These are phyloP conservation scores for Pristionchus exspectatus DNA, from an alignment of 2,888 invertebrate species.

Conservation along the genomic window DNA sequence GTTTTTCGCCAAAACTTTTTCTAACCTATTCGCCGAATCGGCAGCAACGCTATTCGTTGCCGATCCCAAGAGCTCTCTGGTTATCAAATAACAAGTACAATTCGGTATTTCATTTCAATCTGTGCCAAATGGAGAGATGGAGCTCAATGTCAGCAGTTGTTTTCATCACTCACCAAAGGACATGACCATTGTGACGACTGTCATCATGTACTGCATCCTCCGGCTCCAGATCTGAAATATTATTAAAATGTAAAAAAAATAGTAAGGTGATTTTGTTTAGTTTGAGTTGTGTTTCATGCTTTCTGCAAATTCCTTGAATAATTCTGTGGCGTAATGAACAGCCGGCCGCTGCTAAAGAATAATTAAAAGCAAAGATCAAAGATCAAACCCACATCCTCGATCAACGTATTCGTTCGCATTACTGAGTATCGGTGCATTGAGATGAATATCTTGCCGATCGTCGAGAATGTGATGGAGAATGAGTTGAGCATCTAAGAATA, in stretches of 20 bases:
- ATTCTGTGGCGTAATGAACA: no score
- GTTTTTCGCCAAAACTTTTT: no score
- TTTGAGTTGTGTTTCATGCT: no score
- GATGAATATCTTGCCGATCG: background rate
- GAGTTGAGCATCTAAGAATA: background rate
- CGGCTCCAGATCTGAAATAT: background rate
- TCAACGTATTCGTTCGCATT: background rate
- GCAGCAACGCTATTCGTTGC: no score
- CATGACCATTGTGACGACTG: background rate
- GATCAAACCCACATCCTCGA: background rate
- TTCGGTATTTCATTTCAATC: no score
- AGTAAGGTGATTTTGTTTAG: no score
- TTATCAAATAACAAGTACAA: no score
- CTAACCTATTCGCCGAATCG: no score
- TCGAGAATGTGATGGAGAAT: background rate
- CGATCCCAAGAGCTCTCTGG: no score
- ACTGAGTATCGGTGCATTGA: conserved; percentile 12
- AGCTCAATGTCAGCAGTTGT: no score
- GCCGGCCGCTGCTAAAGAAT: background rate
- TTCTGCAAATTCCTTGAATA: no score
- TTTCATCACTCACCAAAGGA: background rate
- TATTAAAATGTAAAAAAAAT: background rate
- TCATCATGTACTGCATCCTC: background rate
- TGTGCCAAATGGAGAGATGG: no score
- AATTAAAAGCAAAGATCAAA: background rate